Percentiles rank a stretch among this genome's conserved stretches.
Conservation (phyloP, 2,888 invertebrate genomes). For the Drosophila ustulata region DNA sequence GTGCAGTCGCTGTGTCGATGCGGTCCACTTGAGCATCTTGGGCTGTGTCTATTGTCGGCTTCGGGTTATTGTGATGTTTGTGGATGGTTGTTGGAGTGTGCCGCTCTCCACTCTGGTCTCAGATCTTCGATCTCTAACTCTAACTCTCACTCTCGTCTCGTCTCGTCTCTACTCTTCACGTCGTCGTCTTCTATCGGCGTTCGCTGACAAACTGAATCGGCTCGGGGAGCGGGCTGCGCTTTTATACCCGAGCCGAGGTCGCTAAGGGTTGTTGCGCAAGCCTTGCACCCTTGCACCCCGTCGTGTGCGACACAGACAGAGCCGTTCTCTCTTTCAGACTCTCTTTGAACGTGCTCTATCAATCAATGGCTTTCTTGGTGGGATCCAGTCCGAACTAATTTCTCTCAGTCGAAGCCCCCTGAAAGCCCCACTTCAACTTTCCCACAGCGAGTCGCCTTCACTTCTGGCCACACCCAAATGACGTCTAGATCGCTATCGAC, state of each 20-base stretch:
- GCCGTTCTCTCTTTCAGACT: conserved; percentile 7
- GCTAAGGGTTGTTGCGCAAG: conserved; percentile 75
- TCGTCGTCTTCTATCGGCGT: conserved; percentile 49
- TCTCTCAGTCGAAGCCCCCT: neutral
- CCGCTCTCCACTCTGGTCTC: conserved; percentile 33
- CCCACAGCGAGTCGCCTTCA: conserved; percentile 39
- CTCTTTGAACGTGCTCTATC: neutral
- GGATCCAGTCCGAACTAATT: neutral
- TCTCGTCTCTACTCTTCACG: conserved; percentile 13
- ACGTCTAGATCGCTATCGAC: conserved; percentile 62
- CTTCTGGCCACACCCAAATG: conserved; percentile 49
- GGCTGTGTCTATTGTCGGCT: neutral
- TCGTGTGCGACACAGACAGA: conserved; percentile 10
- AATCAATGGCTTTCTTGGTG: neutral
- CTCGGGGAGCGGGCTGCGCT: conserved; percentile 50
- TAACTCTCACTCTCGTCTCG: too few species aligned
- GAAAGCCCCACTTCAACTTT: conserved; percentile 17
- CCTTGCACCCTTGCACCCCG: conserved; percentile 52
- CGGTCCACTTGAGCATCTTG: conserved; percentile 84
- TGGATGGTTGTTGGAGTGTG: conserved; percentile 7
- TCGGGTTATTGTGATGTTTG: neutral
- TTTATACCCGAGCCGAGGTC: conserved; percentile 61
- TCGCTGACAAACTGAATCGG: conserved; percentile 83
- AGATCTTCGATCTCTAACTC: conserved; percentile 27
- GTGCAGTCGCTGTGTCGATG: conserved; percentile 77